A percentile compares a stretch with the other conserved stretches of the same genome.
Conservation (phyloP, 2,113 vertebrate species). For the Tenebrosternarchus preto region DNA sequence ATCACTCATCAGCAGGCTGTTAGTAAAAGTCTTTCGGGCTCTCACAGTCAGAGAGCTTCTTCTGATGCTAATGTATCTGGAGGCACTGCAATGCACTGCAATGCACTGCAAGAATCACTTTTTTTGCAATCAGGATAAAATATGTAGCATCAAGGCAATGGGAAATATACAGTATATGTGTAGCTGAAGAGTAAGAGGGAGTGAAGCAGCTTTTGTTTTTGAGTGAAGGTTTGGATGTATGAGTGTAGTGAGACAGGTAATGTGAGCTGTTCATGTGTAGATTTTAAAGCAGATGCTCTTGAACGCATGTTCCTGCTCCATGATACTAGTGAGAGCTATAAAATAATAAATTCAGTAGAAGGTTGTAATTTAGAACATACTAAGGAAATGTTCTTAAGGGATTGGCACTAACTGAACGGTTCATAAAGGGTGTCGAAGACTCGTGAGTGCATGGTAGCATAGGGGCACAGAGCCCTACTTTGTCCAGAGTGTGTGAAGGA, state of each 20-base stretch:
- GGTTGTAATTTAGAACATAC: not conserved
- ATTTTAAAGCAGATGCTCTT: not conserved
- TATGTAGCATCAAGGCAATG: not conserved
- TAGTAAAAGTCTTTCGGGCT: not conserved
- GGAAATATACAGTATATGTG: not conserved
- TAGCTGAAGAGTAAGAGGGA: not conserved
- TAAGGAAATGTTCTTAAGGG: not conserved
- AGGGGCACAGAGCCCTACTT: not conserved
- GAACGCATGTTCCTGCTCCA: not conserved
- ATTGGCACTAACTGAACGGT: not conserved
- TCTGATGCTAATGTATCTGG: not conserved
- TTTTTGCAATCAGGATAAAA: not conserved
- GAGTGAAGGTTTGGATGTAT: not conserved
- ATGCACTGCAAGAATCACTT: not conserved
- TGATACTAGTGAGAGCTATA: not conserved
- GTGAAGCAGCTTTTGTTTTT: not conserved
- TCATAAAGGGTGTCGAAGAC: not conserved
- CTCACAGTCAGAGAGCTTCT: not conserved
- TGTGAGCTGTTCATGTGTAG: not conserved
- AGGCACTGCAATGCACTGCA: not conserved
- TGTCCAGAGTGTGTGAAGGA: not conserved
- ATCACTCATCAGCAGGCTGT: not conserved
- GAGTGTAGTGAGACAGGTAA: too few relatives aligned
- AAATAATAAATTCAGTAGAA: not conserved
- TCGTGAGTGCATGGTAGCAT: not conserved